Base-by-base conservation (phyloP, 2,113 vertebrate species). In the Microtus oregoni region DNA sequence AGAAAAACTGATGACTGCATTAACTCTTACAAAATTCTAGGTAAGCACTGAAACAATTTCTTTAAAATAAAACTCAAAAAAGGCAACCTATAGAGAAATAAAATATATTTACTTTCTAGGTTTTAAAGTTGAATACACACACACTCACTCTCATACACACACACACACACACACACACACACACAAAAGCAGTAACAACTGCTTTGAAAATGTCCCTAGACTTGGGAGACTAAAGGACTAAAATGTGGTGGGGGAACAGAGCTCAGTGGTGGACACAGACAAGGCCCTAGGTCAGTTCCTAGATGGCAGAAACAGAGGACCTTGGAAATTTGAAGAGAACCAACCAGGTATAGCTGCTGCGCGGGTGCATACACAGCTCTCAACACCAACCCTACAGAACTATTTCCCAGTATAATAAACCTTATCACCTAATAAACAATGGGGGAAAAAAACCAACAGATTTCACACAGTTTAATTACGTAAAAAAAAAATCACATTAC, bases 401-500 rank as follows among this genome's bases (percentile, higher is more conserved):
- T 92, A 63, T 47, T 97, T 96, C 90, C 92, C 93, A 94, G 92
- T 89, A 93, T 95, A 91, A 91, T 96, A 92, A 97, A 97, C 32
- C n/a, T 32, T 78, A 97, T 94, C 96, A 92, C 92, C 97, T 98
- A 98, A 97, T 55, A 86, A 77, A 47, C 17, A 41, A 47, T 44
- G 5, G 52, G 52, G 41, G 2, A 97, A 97, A 90, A 97, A 98
- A 98, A 97, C 93, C 90, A 97, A 96, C 50, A 95, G 30, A 94
- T 91, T 96, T 96, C 89, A 97, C 67, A 94, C 35, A 91, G 55
- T 68, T 85, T 44, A 90, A 67, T 4, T 94, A 91, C 81, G 35
- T 73, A 58, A 58, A 93, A 52, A 58, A 55, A 55, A 6, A 97
- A 93, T 97, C 58, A 97, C 77, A 97, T 94, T 90, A 97, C 94